phyloP scores from a whole-genome alignment of 2,113 vertebrate species.

The Orientallactaga bullata region DNA sequence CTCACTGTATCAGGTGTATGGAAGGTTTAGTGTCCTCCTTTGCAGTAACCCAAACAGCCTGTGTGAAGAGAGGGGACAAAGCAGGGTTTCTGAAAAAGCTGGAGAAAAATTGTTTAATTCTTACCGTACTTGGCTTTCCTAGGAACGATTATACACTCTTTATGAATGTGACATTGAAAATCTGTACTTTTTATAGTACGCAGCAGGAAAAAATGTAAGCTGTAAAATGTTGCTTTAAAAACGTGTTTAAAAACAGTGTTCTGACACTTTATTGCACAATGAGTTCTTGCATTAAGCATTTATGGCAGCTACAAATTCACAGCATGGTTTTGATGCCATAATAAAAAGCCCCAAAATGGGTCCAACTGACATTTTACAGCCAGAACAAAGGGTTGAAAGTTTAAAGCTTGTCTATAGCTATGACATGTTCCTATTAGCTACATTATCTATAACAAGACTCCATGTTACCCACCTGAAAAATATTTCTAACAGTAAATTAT shows the following conservation, averaged over 20 bases:
- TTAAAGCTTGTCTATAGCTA: constrained; percentile 76
- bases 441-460: constrained; percentile 78
- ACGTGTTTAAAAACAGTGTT: constrained; percentile 83
- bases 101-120: constrained; percentile 71
- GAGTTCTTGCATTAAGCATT: constrained; percentile 86
- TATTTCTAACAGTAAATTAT: constrained; percentile 72
- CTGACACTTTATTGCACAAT: constrained; percentile 85
- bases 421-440: constrained; percentile 76
- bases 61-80: not conserved
- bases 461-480: constrained; percentile 44
- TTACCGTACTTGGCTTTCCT: constrained; percentile 69
- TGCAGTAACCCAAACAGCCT: constrained; percentile 48
- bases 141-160: constrained; percentile 79
- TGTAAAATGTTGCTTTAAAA: constrained; percentile 85
- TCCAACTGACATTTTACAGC: constrained; percentile 84
- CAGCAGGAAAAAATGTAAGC: constrained; percentile 79
- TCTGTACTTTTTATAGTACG: constrained; percentile 83
- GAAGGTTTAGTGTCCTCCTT: constrained; percentile 33
- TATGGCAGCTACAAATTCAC: constrained; percentile 86
- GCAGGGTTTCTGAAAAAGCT: constrained; percentile 54
- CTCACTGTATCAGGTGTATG: constrained; percentile 23
- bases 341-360: constrained; percentile 81
- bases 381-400: constrained; percentile 87
- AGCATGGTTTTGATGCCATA: constrained; percentile 82
- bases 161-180: constrained; percentile 84